Conservation (phyloP, 2,797 vertebrate species). For the Rhincodon typus region DNA sequence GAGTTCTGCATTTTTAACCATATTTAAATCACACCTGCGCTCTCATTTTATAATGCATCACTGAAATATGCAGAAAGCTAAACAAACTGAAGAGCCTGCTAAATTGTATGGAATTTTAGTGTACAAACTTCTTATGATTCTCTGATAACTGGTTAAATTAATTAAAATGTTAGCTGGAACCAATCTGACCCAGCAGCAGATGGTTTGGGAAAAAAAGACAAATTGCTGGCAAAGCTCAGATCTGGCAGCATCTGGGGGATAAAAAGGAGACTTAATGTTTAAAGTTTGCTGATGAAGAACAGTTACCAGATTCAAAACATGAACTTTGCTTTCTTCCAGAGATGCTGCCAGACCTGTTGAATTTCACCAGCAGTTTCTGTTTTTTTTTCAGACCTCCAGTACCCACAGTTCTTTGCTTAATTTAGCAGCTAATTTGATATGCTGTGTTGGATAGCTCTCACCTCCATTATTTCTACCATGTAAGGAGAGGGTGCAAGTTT, state of each 20-base stretch:
- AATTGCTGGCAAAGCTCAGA: too few species aligned
- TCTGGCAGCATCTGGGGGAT: too few species aligned
- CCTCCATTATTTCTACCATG: background rate
- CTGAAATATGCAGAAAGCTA: background rate
- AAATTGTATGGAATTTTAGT: background rate
- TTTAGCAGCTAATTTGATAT: background rate
- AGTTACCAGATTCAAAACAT: too few species aligned
- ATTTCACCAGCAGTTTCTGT: too few species aligned
- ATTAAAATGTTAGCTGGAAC: background rate
- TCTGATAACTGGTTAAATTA: background rate
- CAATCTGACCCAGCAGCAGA: background rate
- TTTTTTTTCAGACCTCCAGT: too few species aligned
- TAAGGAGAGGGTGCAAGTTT: background rate
- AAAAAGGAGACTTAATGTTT: too few species aligned
- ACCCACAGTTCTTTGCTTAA: too few species aligned
- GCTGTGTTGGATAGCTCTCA: background rate
- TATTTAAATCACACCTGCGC: background rate
- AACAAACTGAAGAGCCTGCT: background rate
- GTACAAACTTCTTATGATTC: background rate
- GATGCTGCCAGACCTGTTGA: too few species aligned
- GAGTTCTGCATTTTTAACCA: too few species aligned
- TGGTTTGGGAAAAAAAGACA: too few species aligned
- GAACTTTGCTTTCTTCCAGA: too few species aligned
- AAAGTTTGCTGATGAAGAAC: too few species aligned
- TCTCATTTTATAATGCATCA: background rate